phyloP scores from a whole-genome alignment of 2,888 invertebrate species.

The Phalera bucephala region DNA sequence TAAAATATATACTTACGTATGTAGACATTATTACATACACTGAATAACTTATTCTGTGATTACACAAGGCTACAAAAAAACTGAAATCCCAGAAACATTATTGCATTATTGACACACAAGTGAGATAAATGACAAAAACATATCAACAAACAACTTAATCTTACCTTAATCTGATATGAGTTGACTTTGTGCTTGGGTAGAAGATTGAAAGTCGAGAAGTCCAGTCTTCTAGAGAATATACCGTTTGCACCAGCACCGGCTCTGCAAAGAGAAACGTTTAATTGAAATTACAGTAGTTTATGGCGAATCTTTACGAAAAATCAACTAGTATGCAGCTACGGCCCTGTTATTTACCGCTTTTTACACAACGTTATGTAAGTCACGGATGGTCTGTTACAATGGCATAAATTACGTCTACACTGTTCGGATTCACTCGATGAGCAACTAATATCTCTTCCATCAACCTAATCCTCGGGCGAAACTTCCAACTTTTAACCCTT shows the following conservation, averaged over 20 bases:
- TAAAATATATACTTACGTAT: too few species aligned
- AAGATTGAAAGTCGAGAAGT: slow-evolving; percentile 97
- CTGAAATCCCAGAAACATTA: too few species aligned
- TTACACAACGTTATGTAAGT: slow-evolving; percentile 14
- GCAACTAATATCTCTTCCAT: slow-evolving; percentile 22
- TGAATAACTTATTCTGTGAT: too few species aligned
- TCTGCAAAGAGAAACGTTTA: slow-evolving; percentile 78
- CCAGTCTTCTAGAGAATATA: slow-evolving; percentile 95
- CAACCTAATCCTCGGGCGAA: slow-evolving; percentile 8
- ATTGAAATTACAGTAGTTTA: neutral
- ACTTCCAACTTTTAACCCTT: slow-evolving; percentile 29
- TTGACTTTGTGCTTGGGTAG: slow-evolving; percentile 98
- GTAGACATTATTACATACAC: too few species aligned
- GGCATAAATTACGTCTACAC: slow-evolving; percentile 25
- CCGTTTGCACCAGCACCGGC: slow-evolving; percentile 94
- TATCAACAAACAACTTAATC: slow-evolving; percentile 49
- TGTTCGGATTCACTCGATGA: slow-evolving; percentile 21
- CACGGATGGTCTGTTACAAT: slow-evolving; percentile 13
- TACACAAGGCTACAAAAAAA: too few species aligned
- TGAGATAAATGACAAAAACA: too few species aligned
- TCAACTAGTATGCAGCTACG: neutral
- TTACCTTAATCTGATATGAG: slow-evolving; percentile 99
- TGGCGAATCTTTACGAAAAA: slow-evolving; percentile 1
- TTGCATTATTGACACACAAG: too few species aligned
- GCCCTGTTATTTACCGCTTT: neutral